Percentiles rank a stretch among this genome's conserved stretches.
These are phyloP conservation scores for Arion vulgaris DNA, from an alignment of 1,140 invertebrate genomes.

Conservation along the genomic window DNA sequence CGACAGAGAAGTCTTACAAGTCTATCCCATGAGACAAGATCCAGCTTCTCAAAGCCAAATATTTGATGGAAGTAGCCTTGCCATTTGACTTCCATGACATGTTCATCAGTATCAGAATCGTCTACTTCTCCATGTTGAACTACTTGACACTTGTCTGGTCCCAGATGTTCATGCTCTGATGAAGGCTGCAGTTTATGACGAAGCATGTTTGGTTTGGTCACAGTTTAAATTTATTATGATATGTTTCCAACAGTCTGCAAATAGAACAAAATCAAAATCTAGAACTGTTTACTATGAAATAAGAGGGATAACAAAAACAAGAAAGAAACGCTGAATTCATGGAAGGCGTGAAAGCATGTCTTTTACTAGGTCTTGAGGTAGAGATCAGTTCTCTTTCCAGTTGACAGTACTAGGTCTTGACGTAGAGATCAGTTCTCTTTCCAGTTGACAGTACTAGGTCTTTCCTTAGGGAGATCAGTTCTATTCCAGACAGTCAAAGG, in stretches of 20 bases:
- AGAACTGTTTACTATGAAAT: background rate
- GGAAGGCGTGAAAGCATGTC: too few species aligned
- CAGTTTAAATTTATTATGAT: background rate
- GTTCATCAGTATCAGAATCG: background rate
- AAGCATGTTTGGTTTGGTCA: background rate
- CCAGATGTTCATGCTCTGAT: background rate
- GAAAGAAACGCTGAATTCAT: too few species aligned
- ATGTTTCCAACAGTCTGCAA: background rate
- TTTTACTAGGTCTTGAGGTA: too few species aligned
- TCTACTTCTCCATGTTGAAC: background rate
- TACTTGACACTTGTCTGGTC: background rate
- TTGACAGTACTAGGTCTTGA: too few species aligned
- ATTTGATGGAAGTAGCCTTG: slow-evolving; percentile 42
- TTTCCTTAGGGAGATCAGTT: too few species aligned
- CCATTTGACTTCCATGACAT: background rate
- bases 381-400: too few species aligned
- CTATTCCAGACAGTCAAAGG: too few species aligned
- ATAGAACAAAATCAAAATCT: background rate
- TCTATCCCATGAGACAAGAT: slow-evolving; percentile 48
- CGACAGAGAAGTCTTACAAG: slow-evolving; percentile 77
- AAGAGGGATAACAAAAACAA: too few species aligned
- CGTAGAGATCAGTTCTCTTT: too few species aligned
- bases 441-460: too few species aligned
- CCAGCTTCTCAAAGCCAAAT: slow-evolving; percentile 60
- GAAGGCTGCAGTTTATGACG: background rate